Evolutionary conservation across 2,797 vertebrate species (phyloP).

Genomic region (Distichodus sexfasciatus): DNA sequence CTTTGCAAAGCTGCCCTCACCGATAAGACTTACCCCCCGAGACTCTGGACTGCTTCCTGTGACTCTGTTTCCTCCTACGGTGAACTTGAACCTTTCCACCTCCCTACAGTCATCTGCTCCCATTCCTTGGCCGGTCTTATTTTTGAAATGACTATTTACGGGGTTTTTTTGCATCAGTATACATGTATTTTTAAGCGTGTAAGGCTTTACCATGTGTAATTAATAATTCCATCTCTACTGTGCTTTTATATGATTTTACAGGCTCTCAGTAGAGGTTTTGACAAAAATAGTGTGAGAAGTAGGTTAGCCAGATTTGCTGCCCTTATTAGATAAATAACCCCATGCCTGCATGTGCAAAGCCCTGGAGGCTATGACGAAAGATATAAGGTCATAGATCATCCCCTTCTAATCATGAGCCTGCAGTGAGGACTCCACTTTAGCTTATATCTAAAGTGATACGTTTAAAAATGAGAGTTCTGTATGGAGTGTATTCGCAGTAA

Average conservation of each 20-base stretch:
- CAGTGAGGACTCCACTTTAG: neutral
- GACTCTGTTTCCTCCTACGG: neutral
- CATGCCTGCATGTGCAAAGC: neutral
- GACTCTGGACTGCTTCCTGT: conserved; percentile 1
- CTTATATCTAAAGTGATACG: neutral
- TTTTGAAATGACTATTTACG: too few relatives aligned
- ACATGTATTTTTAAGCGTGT: neutral
- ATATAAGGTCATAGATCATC: neutral
- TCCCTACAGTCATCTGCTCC: conserved; percentile 4
- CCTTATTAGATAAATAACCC: neutral
- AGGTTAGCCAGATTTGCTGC: neutral
- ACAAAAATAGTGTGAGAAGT: conserved; percentile 15
- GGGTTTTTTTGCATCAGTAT: neutral
- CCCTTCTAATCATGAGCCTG: neutral
- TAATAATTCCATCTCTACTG: neutral
- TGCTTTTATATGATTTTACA: neutral
- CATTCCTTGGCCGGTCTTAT: neutral
- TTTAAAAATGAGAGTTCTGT: neutral
- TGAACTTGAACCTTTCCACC: neutral
- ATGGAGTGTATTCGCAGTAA: too few relatives aligned
- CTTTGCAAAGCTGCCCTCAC: conserved; percentile 23
- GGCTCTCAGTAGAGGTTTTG: neutral
- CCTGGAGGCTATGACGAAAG: neutral
- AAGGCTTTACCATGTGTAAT: neutral
- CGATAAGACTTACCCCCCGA: conserved; percentile 17